These are phyloP conservation scores for Linnaemya tessellans DNA, from an alignment of 2,888 invertebrate species.

Conservation along the genomic window DNA sequence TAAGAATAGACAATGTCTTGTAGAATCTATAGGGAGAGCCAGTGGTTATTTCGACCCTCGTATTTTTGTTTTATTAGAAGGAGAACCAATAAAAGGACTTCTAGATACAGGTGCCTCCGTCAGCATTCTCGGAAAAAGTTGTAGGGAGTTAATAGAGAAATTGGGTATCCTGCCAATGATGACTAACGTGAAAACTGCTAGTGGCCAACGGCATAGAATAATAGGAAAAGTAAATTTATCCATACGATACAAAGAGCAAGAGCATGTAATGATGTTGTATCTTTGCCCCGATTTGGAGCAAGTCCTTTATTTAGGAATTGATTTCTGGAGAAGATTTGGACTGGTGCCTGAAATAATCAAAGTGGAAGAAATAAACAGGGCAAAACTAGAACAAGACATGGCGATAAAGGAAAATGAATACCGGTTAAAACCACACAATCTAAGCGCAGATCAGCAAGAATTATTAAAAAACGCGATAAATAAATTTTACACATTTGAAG, in stretches of 20 bases:
- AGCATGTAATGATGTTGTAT: conserved; percentile 15
- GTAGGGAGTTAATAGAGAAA: conserved; percentile 18
- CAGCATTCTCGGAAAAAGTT: conserved; percentile 26
- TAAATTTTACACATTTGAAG: too few relatives aligned
- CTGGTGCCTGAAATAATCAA: background rate
- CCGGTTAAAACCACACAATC: too few relatives aligned
- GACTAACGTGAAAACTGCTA: conserved; percentile 5
- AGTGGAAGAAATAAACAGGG: background rate
- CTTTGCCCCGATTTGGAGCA: conserved; percentile 48
- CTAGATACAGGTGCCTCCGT: conserved; percentile 32
- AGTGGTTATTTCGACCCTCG: background rate
- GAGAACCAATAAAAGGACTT: background rate
- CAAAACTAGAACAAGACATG: too few relatives aligned
- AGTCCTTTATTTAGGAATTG: conserved; percentile 19
- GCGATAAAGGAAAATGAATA: too few relatives aligned
- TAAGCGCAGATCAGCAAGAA: too few relatives aligned
- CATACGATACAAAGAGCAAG: conserved; percentile 25
- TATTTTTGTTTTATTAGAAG: background rate
- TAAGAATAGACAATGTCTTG: background rate
- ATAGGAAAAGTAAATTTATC: conserved; percentile 37
- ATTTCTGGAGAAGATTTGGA: background rate
- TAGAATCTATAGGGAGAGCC: background rate
- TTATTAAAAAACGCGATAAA: background rate
- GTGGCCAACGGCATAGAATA: background rate
- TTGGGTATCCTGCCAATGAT: background rate